A percentile compares a stretch with the other conserved stretches of the same genome.
These are phyloP conservation scores for Zosterops japonicus DNA, from an alignment of 2,113 vertebrate species.

Conservation along the genomic window DNA sequence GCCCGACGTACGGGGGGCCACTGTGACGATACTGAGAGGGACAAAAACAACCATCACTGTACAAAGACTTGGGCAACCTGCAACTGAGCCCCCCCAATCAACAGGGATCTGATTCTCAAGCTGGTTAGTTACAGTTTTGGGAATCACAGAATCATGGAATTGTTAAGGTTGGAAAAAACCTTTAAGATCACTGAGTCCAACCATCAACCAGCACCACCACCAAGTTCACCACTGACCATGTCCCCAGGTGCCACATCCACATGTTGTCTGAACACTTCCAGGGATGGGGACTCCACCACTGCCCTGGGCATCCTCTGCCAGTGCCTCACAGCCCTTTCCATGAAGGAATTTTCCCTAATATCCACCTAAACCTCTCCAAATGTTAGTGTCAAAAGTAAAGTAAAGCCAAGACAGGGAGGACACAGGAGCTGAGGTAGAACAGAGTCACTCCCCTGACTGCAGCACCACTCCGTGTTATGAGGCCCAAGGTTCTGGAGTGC, in stretches of 20 bases:
- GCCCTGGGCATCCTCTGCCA: background rate
- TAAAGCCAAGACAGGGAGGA: background rate
- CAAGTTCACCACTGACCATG: background rate
- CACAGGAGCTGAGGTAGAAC: background rate
- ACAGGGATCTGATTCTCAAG: background rate
- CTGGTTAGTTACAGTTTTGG: background rate
- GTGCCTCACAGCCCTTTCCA: background rate
- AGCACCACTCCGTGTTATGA: background rate
- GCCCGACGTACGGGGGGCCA: slow-evolving; percentile 87
- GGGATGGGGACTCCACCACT: background rate
- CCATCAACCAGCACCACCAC: background rate
- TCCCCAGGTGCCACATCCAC: background rate
- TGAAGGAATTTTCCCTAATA: background rate
- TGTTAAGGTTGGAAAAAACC: background rate
- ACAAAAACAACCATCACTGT: background rate
- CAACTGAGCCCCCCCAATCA: background rate
- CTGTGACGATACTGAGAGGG: slow-evolving; percentile 89
- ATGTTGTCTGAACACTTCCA: background rate
- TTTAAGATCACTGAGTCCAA: background rate
- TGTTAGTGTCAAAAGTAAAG: background rate
- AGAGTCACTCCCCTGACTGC: background rate
- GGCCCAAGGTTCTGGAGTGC: background rate
- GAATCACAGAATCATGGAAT: background rate
- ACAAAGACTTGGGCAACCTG: background rate
- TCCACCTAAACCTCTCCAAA: background rate